Evolutionary conservation across 2,888 invertebrate genomes (phyloP), one percentile per base, ranked within the genome.

Genomic region (Antheraea assamensis): DNA sequence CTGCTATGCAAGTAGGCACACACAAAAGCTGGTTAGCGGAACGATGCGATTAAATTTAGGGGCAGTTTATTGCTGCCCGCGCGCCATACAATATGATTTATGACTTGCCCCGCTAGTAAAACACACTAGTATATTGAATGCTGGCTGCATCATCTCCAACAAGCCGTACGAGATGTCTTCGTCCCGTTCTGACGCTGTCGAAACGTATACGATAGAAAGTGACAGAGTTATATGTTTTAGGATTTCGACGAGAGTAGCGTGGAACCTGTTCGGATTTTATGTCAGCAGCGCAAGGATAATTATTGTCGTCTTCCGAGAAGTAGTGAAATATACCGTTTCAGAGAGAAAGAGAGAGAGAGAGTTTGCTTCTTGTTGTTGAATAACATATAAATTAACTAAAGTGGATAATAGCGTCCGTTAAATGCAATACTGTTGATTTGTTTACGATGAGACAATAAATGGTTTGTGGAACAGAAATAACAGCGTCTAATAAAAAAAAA

Each of bases 11-110:
- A 71, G 27, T 30, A 64, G n/a, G n/a, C n/a, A 17, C 8, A 30
- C 64, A 66, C 49, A 71, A 61, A 71, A 71, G 71, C 24, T 66
- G 71, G 80, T 87, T 84, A 83, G 84, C 82, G 77, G 74, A 78
- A 80, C 78, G 77, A 76, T 76, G 74, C 85, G 84, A 87, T 89
- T 87, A 87, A 85, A 84, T 87, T 87, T 84, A 87, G 82, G 85
- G 79, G 79, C 81, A 79, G 82, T 86, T 88, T 86, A 87, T 64
- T 76, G 81, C 76, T 75, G 78, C 76, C 74, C n/a, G 68, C 68
- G 68, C 68, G 68, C 79, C 78, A 78, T 80, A 82, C 77, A 74
- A 79, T 81, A 83, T 87, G 87, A 88, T 88, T 88, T 87, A 88
- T 82, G 80, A 78, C 80, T 82, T 81, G 78, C n/a, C n/a, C n/a